Base-by-base conservation (phyloP, 2,797 vertebrate species). In the Phyllotis vaccarum region DNA sequence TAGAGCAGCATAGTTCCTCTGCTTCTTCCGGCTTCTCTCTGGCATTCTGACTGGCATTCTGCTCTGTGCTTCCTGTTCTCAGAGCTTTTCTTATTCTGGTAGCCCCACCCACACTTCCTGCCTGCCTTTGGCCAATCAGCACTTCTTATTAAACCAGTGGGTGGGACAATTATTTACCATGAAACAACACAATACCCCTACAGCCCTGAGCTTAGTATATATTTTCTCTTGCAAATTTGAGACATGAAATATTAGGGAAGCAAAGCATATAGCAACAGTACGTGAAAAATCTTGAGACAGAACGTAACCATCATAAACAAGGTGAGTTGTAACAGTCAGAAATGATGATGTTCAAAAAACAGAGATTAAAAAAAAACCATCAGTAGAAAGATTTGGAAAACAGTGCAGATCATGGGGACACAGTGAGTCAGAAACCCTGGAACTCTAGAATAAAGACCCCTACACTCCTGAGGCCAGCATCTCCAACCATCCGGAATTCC, bases 401-500 rank as follows among this genome's bases (percentile, higher is more conserved):
- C 70, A 93, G 75, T 89, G 40, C 37, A 58, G 93, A 90, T 62
- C 49, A 1, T 76, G 68, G 85, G 76, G 78, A 93, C 92, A 60
- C 22, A 29, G 37, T 95, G 96, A 97, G 78, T 98, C 93, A 89
- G 37, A 89, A 75, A 88, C 6, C 1, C 75, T 88, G 88, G 78
- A 95, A 95, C 87, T 92, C 86, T 82, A 68, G 37, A 88, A 86
- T 94, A 85, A 96, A 78, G 68, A 75, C 72, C 74, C 64, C 37
- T 37, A 49, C n/a, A 52, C 74, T 85, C 89, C 56, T 8, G 49
- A 86, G 85, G 64, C 94, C 72, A 82, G 62, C 76, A 46, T 88
- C 95, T 87, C 62, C 87, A 89, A 94, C 86, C 89, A 60, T 88
- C 86, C 80, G 95, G 94, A 79, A 94, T 86, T 91, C 83, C 87